Percentiles rank a stretch among this genome's conserved stretches.
These are phyloP conservation scores for Bostrychus sinensis DNA, from an alignment of 2,113 vertebrate genomes.

Conservation along the genomic window DNA sequence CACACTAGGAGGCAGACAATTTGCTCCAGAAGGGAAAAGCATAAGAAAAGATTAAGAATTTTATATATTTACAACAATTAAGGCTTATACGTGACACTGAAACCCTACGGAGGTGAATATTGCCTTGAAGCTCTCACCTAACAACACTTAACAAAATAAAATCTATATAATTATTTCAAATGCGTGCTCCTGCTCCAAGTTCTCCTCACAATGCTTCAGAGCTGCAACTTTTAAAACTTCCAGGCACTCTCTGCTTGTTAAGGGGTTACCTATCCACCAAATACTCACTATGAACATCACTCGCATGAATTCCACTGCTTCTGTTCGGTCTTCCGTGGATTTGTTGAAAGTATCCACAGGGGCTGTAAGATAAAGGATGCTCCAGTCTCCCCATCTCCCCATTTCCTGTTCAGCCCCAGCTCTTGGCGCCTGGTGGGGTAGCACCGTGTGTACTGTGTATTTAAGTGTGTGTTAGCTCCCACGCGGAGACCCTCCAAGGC, in stretches of 20 bases:
- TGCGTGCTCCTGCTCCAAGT: not conserved
- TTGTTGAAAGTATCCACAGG: slow-evolving; percentile 19
- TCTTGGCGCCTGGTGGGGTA: slow-evolving; percentile 33
- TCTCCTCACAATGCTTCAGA: not conserved
- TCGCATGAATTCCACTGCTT: slow-evolving; percentile 15
- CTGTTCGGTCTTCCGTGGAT: slow-evolving; percentile 17
- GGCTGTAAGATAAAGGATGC: slow-evolving; percentile 36
- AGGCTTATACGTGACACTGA: no score
- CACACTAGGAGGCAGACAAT: no score
- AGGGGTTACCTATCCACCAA: not conserved
- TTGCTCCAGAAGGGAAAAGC: no score
- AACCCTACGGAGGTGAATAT: no score
- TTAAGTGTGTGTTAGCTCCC: slow-evolving; percentile 65
- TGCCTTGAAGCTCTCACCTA: no score
- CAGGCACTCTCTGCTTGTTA: slow-evolving; percentile 8
- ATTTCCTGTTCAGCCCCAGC: slow-evolving; percentile 45
- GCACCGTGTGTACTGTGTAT: slow-evolving; percentile 46
- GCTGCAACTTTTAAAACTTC: not conserved
- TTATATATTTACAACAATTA: no score
- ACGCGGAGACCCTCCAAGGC: slow-evolving; percentile 71
- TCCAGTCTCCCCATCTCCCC: slow-evolving; percentile 22
- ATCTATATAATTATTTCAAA: not conserved
- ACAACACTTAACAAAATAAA: not conserved
- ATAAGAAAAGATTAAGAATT: no score
- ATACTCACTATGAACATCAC: slow-evolving; percentile 16